Conservation (phyloP, 2,888 invertebrate species). For the Ormyrus pomaceus region DNA sequence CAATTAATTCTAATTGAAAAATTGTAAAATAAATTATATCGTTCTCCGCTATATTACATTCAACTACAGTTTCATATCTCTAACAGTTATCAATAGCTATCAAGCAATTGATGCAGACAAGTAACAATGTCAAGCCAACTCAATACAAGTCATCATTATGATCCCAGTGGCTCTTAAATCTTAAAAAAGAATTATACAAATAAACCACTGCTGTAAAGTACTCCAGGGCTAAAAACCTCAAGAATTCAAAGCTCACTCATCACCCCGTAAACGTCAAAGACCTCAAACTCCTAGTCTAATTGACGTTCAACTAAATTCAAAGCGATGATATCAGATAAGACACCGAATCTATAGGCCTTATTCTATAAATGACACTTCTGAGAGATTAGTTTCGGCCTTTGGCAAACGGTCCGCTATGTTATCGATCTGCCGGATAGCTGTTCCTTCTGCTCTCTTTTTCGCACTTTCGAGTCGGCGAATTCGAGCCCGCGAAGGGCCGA, state of each 20-base stretch:
- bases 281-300: background rate
- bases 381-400: constrained; percentile 31
- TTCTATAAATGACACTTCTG: constrained; percentile 67
- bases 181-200: constrained; percentile 22
- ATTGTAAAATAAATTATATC: constrained; percentile 1
- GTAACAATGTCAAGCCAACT: background rate
- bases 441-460: constrained; percentile 25
- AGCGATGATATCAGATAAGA: constrained; percentile 36
- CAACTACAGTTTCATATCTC: constrained; percentile 18
- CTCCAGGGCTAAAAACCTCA: constrained; percentile 5
- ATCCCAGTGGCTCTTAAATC: background rate
- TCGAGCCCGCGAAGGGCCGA: background rate
- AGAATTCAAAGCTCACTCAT: background rate
- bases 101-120: constrained; percentile 27
- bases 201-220: background rate
- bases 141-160: too few species aligned
- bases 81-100: constrained; percentile 29
- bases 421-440: constrained; percentile 47
- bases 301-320: constrained; percentile 13
- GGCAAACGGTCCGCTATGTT: constrained; percentile 47
- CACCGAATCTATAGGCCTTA: constrained; percentile 62
- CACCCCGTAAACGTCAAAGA: background rate
- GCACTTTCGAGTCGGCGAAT: background rate
- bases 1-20: constrained; percentile 13
- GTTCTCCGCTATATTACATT: constrained; percentile 11